Evolutionary conservation across 2,888 invertebrate genomes (phyloP).

Genomic region (Aspidiotus destructor): DNA sequence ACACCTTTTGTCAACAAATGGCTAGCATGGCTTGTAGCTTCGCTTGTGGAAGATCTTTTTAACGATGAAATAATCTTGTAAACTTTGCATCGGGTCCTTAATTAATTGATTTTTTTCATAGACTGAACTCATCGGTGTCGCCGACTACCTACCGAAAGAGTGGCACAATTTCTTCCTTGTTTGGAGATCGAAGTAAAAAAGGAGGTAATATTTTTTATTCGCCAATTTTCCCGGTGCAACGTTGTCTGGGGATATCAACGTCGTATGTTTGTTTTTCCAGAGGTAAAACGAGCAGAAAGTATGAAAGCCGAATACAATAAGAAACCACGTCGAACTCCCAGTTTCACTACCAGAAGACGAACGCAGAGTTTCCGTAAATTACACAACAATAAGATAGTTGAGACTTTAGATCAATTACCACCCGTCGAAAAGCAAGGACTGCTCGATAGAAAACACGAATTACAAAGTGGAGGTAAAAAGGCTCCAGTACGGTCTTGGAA

Average conservation of each 20-base stretch:
- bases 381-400: slow-evolving; percentile 47
- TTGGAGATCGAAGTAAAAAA: slow-evolving; percentile 57
- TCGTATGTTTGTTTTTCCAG: slow-evolving; percentile 37
- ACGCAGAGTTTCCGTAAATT: slow-evolving; percentile 77
- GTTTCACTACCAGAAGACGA: slow-evolving; percentile 83
- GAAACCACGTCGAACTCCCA: slow-evolving; percentile 81
- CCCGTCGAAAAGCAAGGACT: slow-evolving; percentile 85
- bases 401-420: slow-evolving; percentile 54
- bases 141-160: slow-evolving; percentile 47
- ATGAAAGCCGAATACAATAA: slow-evolving; percentile 72
- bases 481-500: slow-evolving; percentile 96
- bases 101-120: neutral
- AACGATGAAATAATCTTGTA: neutral
- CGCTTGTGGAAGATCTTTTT: neutral
- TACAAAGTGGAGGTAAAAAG: slow-evolving; percentile 84
- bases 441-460: slow-evolving; percentile 88
- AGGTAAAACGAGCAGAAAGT: slow-evolving; percentile 75
- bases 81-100: neutral
- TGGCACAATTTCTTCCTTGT: slow-evolving; percentile 52
- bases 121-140: slow-evolving; percentile 33
- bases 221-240: no score
- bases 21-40: neutral
- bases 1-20: no score
- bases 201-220: slow-evolving; percentile 38
- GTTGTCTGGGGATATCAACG: no score